Percentiles rank a stretch among this genome's conserved stretches.
These are phyloP conservation scores for Lydus trimaculatus DNA, from an alignment of 2,888 invertebrate genomes.

Conservation along the genomic window DNA sequence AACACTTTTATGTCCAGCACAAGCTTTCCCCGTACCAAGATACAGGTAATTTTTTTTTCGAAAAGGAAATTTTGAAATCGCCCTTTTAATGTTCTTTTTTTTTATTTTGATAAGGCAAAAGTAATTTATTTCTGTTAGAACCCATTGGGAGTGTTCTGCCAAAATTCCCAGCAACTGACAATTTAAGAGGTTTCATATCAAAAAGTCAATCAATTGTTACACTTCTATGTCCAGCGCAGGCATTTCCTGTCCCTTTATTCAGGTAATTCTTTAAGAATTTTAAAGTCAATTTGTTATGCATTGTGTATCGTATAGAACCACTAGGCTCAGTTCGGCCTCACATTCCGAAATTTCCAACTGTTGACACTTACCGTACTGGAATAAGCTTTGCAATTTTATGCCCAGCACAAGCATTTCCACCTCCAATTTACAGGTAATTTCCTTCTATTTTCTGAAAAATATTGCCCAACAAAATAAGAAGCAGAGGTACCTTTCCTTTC, in stretches of 20 bases:
- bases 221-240: conserved; percentile 71
- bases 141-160: conserved; percentile 63
- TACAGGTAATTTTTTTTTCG: conserved; percentile 48
- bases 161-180: conserved; percentile 58
- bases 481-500: conserved; percentile 16
- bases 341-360: conserved; percentile 56
- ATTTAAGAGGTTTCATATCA: conserved; percentile 50
- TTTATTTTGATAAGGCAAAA: background rate
- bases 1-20: conserved; percentile 67
- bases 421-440: conserved; percentile 61
- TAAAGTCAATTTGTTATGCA: conserved; percentile 20
- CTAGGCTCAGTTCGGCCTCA: conserved; percentile 61
- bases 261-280: conserved; percentile 44
- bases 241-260: conserved; percentile 70
- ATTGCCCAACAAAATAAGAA: conserved; percentile 1
- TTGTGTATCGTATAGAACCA: conserved; percentile 55
- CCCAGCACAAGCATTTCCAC: conserved; percentile 72
- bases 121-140: conserved; percentile 47
- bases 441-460: no score
- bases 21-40: conserved; percentile 69
- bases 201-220: conserved; percentile 57
- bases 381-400: conserved; percentile 64
- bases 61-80: conserved; percentile 43
- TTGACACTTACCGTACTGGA: conserved; percentile 46
- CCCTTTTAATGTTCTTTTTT: conserved; percentile 1